Base-by-base conservation (phyloP, 2,113 vertebrate genomes). In the Bombycilla garrulus region DNA sequence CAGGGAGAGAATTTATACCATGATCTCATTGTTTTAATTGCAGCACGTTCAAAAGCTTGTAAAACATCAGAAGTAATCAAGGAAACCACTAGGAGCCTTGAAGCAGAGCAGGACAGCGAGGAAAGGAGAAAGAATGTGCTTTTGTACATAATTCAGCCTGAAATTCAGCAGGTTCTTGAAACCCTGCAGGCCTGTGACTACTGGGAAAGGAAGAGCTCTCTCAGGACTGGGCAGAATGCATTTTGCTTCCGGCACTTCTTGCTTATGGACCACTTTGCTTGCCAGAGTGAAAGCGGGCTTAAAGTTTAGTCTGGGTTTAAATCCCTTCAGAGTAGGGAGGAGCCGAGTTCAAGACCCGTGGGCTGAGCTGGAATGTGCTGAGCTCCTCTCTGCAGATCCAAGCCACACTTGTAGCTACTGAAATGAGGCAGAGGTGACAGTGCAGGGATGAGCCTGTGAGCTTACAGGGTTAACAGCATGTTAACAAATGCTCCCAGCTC, bases 11-110 rank as follows among this genome's bases (percentile, higher is more conserved):
- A 92, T 79, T 91, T 92, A n/a, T 91, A 81, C 56, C 45, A 35
- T 5, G 4, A 60, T 91, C 92, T 88, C 65, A 71, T 93, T 94
- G 86, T 89, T 95, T 92, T 97, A 96, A 96, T 89, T 95, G 74
- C 62, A 71, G 35, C 57, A 35, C 84, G 67, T 80, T 96, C 77
- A 92, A 91, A 88, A 93, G 85, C 86, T 71, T 72, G 54, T 89
- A 92, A 94, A 95, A 94, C 80, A 81, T 83, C 81, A 93, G 86
- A 82, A 94, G 66, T 76, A 91, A 96, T 95, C 61, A 79, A 74
- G 65, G 57, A 96, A 88, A 71, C 38, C 35, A 11, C 60, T 42
- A 35, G 29, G 69, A 94, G 84, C 44, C 81, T 94, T 81, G 19
- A n/a, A 74, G 78, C 56, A 93, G 77, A 96, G 50, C 5, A 14